Conservation (phyloP, 2,113 vertebrate genomes). For the Daboia siamensis region DNA sequence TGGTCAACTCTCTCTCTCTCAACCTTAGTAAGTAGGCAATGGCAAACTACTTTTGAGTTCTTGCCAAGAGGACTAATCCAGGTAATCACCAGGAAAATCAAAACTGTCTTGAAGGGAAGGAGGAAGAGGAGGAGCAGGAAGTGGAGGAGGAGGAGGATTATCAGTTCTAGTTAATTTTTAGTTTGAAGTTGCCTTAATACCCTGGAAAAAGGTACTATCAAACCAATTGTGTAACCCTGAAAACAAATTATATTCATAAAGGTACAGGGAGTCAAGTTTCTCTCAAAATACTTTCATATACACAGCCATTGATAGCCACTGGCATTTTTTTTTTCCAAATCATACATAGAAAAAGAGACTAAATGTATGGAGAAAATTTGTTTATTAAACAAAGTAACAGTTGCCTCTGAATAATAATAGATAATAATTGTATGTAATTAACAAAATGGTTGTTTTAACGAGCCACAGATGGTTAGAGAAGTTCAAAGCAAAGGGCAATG, state of each 20-base stretch:
- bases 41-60: not conserved
- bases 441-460: conserved; percentile 4
- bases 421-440: conserved; percentile 9
- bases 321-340: not conserved
- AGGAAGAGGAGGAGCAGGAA: not conserved
- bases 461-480: conserved; percentile 2
- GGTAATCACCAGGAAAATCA: not conserved
- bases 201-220: not conserved
- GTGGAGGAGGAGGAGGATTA: not conserved
- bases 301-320: not conserved
- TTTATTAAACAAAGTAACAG: not conserved
- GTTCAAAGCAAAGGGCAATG: conserved; percentile 22
- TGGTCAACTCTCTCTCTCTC: not conserved
- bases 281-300: not conserved
- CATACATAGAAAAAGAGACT: not conserved
- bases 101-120: not conserved
- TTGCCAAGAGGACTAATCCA: not conserved
- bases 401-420: conserved; percentile 6
- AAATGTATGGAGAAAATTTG: conserved; percentile 22
- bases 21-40: not conserved
- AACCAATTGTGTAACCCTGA: not conserved
- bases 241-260: not conserved
- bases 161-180: not conserved
- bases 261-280: not conserved
- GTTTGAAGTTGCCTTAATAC: not conserved